Evolutionary conservation across 2,888 invertebrate species (phyloP).

Genomic region (Phyto melanocephala): DNA sequence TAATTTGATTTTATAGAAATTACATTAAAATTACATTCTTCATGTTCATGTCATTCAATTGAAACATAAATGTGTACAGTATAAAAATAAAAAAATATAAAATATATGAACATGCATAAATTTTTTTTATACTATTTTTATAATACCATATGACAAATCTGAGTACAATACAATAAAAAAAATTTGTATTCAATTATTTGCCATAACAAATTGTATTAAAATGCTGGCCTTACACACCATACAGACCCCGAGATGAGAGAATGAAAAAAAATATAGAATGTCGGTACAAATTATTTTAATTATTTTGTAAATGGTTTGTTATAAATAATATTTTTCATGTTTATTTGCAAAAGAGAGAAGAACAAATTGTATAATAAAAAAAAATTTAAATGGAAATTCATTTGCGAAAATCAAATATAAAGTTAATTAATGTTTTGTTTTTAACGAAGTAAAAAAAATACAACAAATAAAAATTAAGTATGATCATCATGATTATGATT

Average conservation of each 20-base stretch:
- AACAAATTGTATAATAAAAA: not conserved
- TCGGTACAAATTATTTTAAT: conserved; percentile 12
- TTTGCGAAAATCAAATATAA: conserved; percentile 29
- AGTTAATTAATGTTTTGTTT: conserved; percentile 42
- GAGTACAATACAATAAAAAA: not conserved
- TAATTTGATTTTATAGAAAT: conserved; percentile 39
- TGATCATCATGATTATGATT: not conserved
- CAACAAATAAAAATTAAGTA: not conserved
- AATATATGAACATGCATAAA: not conserved
- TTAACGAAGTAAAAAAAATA: too few species aligned
- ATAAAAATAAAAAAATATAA: not conserved
- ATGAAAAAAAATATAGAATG: too few species aligned
- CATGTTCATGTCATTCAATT: conserved; percentile 1
- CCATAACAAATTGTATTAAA: not conserved
- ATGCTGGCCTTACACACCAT: not conserved
- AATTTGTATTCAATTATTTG: conserved; percentile 9
- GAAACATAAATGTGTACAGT: not conserved
- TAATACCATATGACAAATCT: conserved; percentile 11
- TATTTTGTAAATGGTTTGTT: conserved; percentile 6
- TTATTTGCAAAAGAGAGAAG: not conserved
- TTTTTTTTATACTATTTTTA: not conserved
- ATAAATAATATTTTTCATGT: conserved; percentile 8
- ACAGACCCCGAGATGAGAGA: too few species aligned
- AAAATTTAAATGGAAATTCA: conserved; percentile 24
- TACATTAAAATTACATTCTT: conserved; percentile 26